Evolutionary conservation across 1,140 invertebrate species (phyloP).

Genomic region (Penaeus japonicus): DNA sequence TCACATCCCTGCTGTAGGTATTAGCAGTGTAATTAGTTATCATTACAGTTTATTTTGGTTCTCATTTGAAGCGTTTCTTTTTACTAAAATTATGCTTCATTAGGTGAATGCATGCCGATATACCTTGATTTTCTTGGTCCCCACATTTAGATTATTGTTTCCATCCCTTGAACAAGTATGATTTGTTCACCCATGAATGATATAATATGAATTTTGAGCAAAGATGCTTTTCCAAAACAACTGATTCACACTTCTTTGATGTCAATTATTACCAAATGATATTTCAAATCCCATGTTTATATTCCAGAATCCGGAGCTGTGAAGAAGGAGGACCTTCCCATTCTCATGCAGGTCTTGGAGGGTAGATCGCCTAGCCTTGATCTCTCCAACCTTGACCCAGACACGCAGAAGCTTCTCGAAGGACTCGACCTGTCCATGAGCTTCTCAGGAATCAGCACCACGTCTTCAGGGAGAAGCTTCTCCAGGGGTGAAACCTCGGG

Average conservation of each 20-base stretch:
- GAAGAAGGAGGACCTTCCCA: conserved; percentile 33
- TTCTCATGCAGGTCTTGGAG: conserved; percentile 29
- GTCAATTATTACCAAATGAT: not conserved
- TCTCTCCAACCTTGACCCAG: conserved; percentile 20
- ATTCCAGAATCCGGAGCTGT: conserved; percentile 39
- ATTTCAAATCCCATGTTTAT: not conserved
- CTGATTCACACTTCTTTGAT: not conserved
- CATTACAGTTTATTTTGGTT: no score
- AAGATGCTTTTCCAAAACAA: not conserved
- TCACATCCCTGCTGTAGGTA: no score
- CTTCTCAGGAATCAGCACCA: not conserved
- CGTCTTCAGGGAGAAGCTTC: not conserved
- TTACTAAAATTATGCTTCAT: no score
- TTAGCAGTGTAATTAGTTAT: no score
- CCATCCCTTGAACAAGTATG: no score
- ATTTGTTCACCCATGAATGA: no score
- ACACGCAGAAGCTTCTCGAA: conserved; percentile 31
- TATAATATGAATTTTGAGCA: not conserved
- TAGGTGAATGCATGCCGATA: no score
- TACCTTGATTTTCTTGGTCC: no score
- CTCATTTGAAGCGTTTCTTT: no score
- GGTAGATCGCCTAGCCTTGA: conserved; percentile 40
- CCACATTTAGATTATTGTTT: no score
- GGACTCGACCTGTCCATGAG: conserved; percentile 36
- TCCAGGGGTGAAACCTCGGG: not conserved